Conservation (phyloP, 1,140 invertebrate genomes). For the Bombus ignitus region DNA sequence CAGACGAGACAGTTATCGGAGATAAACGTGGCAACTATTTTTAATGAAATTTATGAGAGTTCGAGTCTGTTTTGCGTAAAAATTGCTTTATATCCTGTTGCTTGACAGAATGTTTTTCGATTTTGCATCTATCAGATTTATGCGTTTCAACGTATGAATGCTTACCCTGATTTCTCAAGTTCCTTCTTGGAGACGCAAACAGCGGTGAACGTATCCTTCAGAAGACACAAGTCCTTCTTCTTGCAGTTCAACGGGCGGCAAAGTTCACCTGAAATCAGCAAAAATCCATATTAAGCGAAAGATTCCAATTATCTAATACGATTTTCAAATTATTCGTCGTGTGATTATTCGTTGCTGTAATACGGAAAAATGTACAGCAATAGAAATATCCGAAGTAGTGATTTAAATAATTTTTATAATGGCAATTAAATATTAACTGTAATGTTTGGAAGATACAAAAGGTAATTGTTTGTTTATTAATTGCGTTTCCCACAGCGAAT, state of each 20-base stretch:
- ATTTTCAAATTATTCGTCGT: background rate
- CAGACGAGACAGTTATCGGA: too few species aligned
- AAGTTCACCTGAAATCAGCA: slow-evolving; percentile 88
- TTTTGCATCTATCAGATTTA: too few species aligned
- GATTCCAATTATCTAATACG: too few species aligned
- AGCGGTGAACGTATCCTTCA: slow-evolving; percentile 93
- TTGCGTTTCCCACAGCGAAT: background rate
- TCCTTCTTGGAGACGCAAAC: slow-evolving; percentile 94
- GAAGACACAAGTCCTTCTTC: slow-evolving; percentile 92
- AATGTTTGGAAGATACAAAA: too few species aligned
- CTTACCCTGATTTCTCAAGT: slow-evolving; percentile 91
- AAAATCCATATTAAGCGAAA: background rate
- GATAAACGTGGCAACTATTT: background rate
- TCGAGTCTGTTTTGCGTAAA: background rate
- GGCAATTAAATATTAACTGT: too few species aligned
- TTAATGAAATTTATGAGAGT: background rate
- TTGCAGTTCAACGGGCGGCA: slow-evolving; percentile 94
- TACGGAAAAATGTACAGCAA: too few species aligned
- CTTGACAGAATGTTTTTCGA: too few species aligned
- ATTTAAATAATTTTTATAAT: too few species aligned
- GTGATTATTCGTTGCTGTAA: too few species aligned
- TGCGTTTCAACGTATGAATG: slow-evolving; percentile 26
- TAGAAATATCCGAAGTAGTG: too few species aligned
- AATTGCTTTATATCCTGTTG: background rate
- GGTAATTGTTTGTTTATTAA: too few species aligned